A percentile compares a stretch with the other conserved stretches of the same genome.
Evolutionary conservation across 2,888 invertebrate species (phyloP).

Genomic region (Aphodius sticticus): DNA sequence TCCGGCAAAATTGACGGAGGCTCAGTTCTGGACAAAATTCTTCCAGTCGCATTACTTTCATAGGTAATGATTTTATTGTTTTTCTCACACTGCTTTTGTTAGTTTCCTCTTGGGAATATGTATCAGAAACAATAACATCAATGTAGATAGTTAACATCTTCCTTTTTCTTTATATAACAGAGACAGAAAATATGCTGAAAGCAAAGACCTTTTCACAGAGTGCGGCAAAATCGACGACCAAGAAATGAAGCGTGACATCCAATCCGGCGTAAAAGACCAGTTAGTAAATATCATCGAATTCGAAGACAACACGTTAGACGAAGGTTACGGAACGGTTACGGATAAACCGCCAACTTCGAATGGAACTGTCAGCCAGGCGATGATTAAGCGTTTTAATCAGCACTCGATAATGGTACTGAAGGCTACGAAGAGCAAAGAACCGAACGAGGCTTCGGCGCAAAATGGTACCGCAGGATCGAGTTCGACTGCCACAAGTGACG

Average conservation of each 20-base stretch:
- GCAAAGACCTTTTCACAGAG: constrained; percentile 96
- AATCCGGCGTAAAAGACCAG: constrained; percentile 80
- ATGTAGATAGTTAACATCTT: neutral
- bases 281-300: constrained; percentile 85
- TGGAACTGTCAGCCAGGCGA: constrained; percentile 83
- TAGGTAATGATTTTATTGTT: constrained; percentile 61
- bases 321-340: constrained; percentile 67
- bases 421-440: constrained; percentile 62
- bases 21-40: constrained; percentile 99
- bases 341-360: constrained; percentile 60
- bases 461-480: constrained; percentile 50
- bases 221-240: constrained; percentile 97
- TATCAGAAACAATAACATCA: neutral
- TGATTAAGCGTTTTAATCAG: constrained; percentile 96
- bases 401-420: constrained; percentile 95
- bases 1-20: constrained; percentile 92
- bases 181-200: constrained; percentile 86
- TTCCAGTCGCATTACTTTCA: constrained; percentile 99
- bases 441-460: constrained; percentile 47
- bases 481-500: constrained; percentile 10
- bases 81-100: constrained; percentile 17
- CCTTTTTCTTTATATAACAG: constrained; percentile 51
- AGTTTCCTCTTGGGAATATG: neutral
- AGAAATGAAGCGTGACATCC: constrained; percentile 78
- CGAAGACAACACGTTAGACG: constrained; percentile 73